phyloP scores from a whole-genome alignment of 2,797 vertebrate genomes.

The Sebastolobus alascanus region DNA sequence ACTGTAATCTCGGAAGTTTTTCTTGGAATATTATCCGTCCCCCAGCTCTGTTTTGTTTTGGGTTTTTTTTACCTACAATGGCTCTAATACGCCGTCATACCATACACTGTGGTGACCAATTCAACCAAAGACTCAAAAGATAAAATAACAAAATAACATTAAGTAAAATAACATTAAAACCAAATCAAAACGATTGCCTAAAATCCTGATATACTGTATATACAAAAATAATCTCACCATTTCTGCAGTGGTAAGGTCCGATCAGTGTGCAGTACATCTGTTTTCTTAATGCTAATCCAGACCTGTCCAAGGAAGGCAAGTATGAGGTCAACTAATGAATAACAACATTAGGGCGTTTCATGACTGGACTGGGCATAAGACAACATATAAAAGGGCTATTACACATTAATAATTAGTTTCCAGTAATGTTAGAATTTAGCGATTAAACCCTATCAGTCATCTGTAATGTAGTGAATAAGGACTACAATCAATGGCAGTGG shows the following conservation, averaged over 20 bases:
- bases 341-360: not conserved
- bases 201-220: constrained; percentile 44
- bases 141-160: constrained; percentile 35
- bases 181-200: constrained; percentile 50
- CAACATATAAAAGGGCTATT: constrained; percentile 8
- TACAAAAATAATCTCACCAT: constrained; percentile 53
- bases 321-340: not conserved
- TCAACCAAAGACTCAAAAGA: constrained; percentile 34
- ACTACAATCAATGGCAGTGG: constrained; percentile 2
- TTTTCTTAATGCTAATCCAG: not conserved
- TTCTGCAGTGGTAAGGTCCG: constrained; percentile 47
- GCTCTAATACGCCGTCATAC: not conserved
- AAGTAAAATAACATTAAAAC: constrained; percentile 63
- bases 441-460: constrained; percentile 4
- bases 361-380: not conserved
- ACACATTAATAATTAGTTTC: constrained; percentile 12
- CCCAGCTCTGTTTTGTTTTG: no score
- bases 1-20: no score
- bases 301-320: not conserved
- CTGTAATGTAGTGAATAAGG: constrained; percentile 11
- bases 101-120: constrained; percentile 7
- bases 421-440: constrained; percentile 18
- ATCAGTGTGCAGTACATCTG: constrained; percentile 29
- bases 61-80: not conserved
- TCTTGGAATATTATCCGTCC: not conserved